Percentiles rank a stretch among this genome's conserved stretches.
Conservation (phyloP, 2,113 vertebrate genomes). For the Ovibos moschatus region DNA sequence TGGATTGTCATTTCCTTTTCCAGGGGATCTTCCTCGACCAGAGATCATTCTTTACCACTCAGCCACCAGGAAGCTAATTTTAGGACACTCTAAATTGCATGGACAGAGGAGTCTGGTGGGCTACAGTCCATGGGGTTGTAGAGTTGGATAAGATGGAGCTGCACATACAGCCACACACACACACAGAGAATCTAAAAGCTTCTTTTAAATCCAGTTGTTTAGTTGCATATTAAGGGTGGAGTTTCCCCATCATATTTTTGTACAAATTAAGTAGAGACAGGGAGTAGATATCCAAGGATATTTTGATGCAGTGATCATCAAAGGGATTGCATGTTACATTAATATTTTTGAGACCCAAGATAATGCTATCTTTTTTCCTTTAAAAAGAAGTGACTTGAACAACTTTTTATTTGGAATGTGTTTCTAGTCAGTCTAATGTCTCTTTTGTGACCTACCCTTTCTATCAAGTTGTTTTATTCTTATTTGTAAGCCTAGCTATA, state of each 20-base stretch:
- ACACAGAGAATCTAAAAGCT: background rate
- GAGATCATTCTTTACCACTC: background rate
- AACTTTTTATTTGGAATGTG: background rate
- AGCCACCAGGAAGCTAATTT: background rate
- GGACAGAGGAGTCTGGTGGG: background rate
- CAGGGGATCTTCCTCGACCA: background rate
- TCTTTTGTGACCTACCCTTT: background rate
- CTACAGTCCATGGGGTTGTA: background rate
- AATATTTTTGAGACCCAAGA: background rate
- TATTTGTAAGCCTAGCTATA: background rate
- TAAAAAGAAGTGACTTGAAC: background rate
- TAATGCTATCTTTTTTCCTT: background rate
- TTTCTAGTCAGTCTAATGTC: background rate
- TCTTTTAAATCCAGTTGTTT: background rate
- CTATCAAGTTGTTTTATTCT: background rate
- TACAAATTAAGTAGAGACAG: background rate
- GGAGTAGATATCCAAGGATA: background rate
- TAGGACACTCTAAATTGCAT: background rate
- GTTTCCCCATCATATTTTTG: background rate
- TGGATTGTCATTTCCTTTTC: background rate
- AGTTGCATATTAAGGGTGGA: background rate
- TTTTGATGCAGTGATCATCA: background rate
- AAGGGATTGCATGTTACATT: background rate
- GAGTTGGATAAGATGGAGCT: background rate
- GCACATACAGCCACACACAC: background rate